phyloP scores from a whole-genome alignment of 2,113 vertebrate species.

The Oncorhynchus tshawytscha region DNA sequence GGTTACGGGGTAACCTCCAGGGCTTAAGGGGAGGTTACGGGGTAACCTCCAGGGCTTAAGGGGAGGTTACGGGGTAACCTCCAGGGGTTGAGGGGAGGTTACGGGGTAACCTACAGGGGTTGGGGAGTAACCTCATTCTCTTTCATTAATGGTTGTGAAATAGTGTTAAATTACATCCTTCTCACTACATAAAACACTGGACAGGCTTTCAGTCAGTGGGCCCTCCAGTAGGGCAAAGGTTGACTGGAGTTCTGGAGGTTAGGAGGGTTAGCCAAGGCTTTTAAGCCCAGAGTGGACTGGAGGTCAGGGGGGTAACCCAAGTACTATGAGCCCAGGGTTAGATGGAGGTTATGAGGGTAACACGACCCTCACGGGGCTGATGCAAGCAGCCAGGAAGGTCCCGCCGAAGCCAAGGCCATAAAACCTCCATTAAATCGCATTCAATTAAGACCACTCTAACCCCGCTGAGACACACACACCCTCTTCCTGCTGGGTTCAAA shows the following conservation, averaged over 20 bases:
- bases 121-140: background rate
- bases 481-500: constrained; percentile 43
- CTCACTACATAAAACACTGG: constrained; percentile 36
- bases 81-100: background rate
- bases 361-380: constrained; percentile 24
- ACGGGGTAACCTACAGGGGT: background rate
- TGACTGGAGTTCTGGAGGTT: background rate
- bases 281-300: constrained; percentile 43
- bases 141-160: background rate
- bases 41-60: background rate
- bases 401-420: constrained; percentile 46
- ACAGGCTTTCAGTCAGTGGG: constrained; percentile 8
- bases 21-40: background rate
- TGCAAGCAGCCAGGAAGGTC: constrained; percentile 21
- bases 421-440: constrained; percentile 57
- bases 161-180: constrained; percentile 16
- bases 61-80: background rate
- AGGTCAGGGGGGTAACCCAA: constrained; percentile 32
- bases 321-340: constrained; percentile 9
- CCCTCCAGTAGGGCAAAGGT: background rate
- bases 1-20: background rate
- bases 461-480: background rate
- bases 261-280: background rate
- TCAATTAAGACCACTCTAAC: constrained; percentile 45
- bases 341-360: constrained; percentile 37